These are phyloP conservation scores for Incurvaria masculella DNA, from an alignment of 2,888 invertebrate species.

Conservation along the genomic window DNA sequence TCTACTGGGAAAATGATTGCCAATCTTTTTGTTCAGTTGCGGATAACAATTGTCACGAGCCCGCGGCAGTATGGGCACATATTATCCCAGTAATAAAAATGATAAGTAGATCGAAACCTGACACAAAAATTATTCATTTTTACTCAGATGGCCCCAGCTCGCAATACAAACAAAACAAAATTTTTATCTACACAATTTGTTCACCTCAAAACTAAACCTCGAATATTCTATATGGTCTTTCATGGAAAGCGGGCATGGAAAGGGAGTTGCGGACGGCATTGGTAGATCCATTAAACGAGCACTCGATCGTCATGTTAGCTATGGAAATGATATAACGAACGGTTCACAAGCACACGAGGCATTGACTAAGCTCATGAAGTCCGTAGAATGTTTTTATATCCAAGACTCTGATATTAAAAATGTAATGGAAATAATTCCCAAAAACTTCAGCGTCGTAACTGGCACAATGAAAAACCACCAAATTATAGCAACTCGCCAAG, in stretches of 20 bases:
- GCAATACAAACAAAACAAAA: constrained; percentile 9
- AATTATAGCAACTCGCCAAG: constrained; percentile 9
- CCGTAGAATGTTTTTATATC: constrained; percentile 15
- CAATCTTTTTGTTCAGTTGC: constrained; percentile 2
- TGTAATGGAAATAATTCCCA: constrained; percentile 12
- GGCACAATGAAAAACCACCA: constrained; percentile 16
- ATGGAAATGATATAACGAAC: constrained; percentile 11
- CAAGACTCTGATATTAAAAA: constrained; percentile 12
- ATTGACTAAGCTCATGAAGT: constrained; percentile 10
- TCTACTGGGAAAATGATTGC: background rate
- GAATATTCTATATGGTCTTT: constrained; percentile 8
- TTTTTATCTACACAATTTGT: constrained; percentile 5
- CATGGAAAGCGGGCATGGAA: constrained; percentile 16
- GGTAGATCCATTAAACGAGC: constrained; percentile 18
- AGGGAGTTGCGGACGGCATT: constrained; percentile 19
- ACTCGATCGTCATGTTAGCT: constrained; percentile 14
- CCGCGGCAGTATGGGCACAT: constrained; percentile 4
- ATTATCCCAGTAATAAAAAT: constrained; percentile 1
- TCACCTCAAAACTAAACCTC: constrained; percentile 4
- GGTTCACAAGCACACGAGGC: constrained; percentile 8
- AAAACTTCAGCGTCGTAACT: constrained; percentile 10
- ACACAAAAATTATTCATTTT: constrained; percentile 1
- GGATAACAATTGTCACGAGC: constrained; percentile 2
- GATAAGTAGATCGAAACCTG: background rate
- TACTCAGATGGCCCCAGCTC: constrained; percentile 1